Base-by-base conservation (phyloP, 2,888 invertebrate species). In the Andrena bucephala region DNA sequence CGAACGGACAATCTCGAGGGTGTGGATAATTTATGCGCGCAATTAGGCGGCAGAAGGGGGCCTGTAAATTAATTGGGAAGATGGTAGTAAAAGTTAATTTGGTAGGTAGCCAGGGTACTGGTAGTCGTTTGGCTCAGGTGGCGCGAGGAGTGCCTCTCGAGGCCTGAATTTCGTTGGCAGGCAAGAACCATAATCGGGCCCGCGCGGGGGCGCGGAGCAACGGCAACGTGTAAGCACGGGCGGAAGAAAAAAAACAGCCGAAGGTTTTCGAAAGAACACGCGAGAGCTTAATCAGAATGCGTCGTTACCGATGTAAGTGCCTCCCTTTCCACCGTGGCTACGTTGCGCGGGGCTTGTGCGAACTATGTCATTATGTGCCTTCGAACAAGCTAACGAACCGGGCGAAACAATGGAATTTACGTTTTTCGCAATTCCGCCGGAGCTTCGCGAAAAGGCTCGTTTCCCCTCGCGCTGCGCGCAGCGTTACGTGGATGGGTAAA, bases 51-150 rank as follows among this genome's bases (percentile, higher is more conserved):
- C 87, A 79, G 89, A 84, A 88, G 42, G 83, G 80, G 81, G 87
- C 89, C 88, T 91, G 91, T 90, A 92, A 93, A 93, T 93, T 93
- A 93, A 93, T 93, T 92, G 92, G 90, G 90, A 92, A 92, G 92
- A 91, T 89, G 92, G 90, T 91, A 91, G 92, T 92, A 92, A 93
- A 93, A 93, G 92, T 93, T 93, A 93, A 93, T 93, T 93, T 93
- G 89, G 90, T 92, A 90, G 92, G 89, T 89, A 81, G 89, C 89
- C 87, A 88, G 87, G 82, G 85, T 77, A 67, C 78, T 71, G 89
- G 84, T 87, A 91, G 91, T 91, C 92, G 90, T 93, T 93, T 90
- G 87, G 90, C 89, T 90, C 93, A 93, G 92, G 91, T 93, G 93
- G 91, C 87, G 92, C 84, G 71, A 60, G 63, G 77, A 87, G 73